Conservation (phyloP, 2,113 vertebrate species). For the Cryptomyrus ogoouensis region DNA sequence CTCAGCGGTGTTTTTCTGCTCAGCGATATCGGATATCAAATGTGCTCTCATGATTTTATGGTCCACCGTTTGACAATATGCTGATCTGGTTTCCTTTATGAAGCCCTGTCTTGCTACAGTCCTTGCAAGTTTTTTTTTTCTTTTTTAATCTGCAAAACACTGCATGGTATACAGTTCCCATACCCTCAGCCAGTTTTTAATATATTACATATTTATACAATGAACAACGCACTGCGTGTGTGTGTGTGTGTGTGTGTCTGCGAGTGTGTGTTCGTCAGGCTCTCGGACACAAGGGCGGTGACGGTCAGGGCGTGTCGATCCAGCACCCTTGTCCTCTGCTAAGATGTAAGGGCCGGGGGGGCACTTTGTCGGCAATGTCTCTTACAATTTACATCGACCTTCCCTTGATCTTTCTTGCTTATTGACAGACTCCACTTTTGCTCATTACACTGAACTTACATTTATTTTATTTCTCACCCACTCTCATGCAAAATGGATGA, state of each 20-base stretch:
- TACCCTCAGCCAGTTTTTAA: not conserved
- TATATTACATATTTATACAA: slow-evolving; percentile 2
- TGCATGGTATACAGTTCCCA: not conserved
- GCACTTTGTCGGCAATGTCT: not conserved
- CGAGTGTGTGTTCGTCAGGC: not conserved
- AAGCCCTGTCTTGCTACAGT: not conserved
- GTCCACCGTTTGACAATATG: not conserved
- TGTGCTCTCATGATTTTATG: not conserved
- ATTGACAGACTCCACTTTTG: not conserved
- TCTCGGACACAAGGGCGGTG: not conserved
- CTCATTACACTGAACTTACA: not conserved
- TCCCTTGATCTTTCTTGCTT: not conserved
- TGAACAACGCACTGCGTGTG: not conserved
- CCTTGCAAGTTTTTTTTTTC: not conserved
- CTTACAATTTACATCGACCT: not conserved
- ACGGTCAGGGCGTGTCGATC: not conserved
- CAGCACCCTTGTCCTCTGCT: not conserved
- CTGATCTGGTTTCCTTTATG: slow-evolving; percentile 1
- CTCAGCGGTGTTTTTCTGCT: not conserved
- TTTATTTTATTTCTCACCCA: not conserved
- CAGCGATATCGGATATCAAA: slow-evolving; percentile 16
- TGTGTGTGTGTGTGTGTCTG: not conserved
- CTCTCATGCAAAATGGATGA: not conserved
- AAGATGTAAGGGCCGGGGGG: not conserved
- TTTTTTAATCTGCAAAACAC: not conserved